Conservation (phyloP, 2,797 vertebrate species). For the Graptemys geographica region DNA sequence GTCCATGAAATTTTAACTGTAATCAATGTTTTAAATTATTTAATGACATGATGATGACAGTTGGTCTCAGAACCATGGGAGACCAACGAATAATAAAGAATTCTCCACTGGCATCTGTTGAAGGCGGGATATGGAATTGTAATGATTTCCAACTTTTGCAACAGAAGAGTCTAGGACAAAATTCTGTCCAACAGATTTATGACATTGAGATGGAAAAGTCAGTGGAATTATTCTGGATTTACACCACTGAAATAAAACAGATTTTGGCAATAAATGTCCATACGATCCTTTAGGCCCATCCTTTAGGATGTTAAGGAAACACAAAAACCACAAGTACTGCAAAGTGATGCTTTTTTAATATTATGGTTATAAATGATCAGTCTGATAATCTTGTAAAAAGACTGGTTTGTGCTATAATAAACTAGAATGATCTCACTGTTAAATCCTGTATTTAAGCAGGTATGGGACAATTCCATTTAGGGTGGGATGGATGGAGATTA, state of each 20-base stretch:
- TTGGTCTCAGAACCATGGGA: neutral
- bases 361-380: neutral
- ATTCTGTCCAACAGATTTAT: neutral
- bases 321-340: neutral
- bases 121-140: no score
- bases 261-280: neutral
- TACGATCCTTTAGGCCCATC: neutral
- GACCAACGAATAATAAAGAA: neutral
- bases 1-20: neutral
- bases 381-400: neutral
- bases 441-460: neutral
- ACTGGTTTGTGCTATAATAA: neutral
- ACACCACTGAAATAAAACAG: neutral
- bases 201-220: neutral
- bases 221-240: neutral
- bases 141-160: neutral
- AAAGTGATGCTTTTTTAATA: neutral
- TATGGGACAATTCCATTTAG: neutral
- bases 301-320: neutral
- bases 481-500: neutral
- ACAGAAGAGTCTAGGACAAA: neutral
- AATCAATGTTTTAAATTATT: neutral
- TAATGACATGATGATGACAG: neutral
- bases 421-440: neutral
- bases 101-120: neutral